A percentile compares a stretch with the other conserved stretches of the same genome.
These are phyloP conservation scores for Brenthis daphne DNA, from an alignment of 2,888 invertebrate species.

Conservation along the genomic window DNA sequence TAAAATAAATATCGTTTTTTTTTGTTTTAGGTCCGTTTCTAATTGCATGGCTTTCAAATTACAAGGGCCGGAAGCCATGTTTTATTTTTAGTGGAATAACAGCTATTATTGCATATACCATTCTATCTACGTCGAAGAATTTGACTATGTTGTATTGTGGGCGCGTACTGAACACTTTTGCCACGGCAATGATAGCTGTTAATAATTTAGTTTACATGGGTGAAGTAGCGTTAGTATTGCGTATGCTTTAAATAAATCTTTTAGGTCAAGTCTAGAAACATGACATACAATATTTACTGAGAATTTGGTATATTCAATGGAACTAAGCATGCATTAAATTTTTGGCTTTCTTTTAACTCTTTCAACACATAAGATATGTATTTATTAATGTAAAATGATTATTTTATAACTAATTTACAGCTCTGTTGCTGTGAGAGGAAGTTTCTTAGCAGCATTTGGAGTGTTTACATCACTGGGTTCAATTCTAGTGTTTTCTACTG, in stretches of 20 bases:
- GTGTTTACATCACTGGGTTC: slow-evolving; percentile 19
- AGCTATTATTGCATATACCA: slow-evolving; percentile 17
- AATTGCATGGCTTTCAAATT: slow-evolving; percentile 37
- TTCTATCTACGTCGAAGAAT: slow-evolving; percentile 34
- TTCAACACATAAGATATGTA: too few relatives aligned
- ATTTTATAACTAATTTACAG: too few relatives aligned
- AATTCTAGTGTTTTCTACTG: slow-evolving; percentile 15
- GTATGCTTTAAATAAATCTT: too few relatives aligned
- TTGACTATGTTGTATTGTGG: slow-evolving; percentile 43
- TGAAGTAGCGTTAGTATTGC: slow-evolving; percentile 30
- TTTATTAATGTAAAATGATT: too few relatives aligned
- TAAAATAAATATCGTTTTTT: too few relatives aligned
- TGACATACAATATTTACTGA: neutral
- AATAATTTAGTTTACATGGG: slow-evolving; percentile 49
- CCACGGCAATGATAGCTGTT: slow-evolving; percentile 43
- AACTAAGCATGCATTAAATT: too few relatives aligned
- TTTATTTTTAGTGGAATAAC: slow-evolving; percentile 25
- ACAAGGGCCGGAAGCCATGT: slow-evolving; percentile 40
- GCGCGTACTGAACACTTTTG: slow-evolving; percentile 45
- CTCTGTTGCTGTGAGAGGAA: too few relatives aligned
- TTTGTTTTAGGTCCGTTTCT: slow-evolving; percentile 35
- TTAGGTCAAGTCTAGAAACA: neutral
- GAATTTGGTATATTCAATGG: too few relatives aligned
- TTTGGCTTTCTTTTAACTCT: too few relatives aligned
- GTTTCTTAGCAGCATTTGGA: slow-evolving; percentile 34